Evolutionary conservation across 2,113 vertebrate genomes (phyloP), one percentile per base, ranked within the genome.

Genomic region (Siniperca chuatsi): DNA sequence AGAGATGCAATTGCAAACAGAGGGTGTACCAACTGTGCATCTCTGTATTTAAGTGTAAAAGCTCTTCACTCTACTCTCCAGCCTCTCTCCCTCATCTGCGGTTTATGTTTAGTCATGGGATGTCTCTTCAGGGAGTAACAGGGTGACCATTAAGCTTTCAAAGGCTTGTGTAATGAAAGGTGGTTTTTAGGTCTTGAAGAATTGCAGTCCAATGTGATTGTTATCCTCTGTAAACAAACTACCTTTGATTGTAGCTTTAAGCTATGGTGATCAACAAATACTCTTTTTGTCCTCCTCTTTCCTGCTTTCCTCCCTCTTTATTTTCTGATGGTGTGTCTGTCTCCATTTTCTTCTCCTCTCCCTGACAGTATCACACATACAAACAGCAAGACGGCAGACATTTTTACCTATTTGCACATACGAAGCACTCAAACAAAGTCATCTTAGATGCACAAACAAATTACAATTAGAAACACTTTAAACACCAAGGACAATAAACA

Each of bases 181-280:
- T 75, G 54, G 5, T 81, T 85, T 90, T 87, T 75, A 68, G 48
- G 42, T 79, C 64, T 75, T 73, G 68, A 77, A 55, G 44, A 83
- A 82, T 42, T 75, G 74, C 72, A 80, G 52, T 78, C 33, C 37
- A 75, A 46, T 6, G 4, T 79, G 75, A 79, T 78, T 82, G 69
- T 90, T 81, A 84, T 89, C 77, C 40, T 55, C 3, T 0, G 73
- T 86, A 89, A 88, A 89, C 87, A 92, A 77, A 69, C 74, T 37
- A 40, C 65, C 50, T 81, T 57, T 88, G 68, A 84, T 90, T 88
- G 77, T 62, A 58, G 75, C 67, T 84, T 81, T 79, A 61, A 68
- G 84, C 73, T 61, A 37, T 23, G 44, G 61, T 72, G 57, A 82
- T 81, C 58, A 87, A 57, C 72, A 84, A 81, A 85, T 66, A 67